Percentiles rank a stretch among this genome's conserved stretches.
Conservation (phyloP, 1,140 invertebrate genomes). For the Agraylea sexmaculata region DNA sequence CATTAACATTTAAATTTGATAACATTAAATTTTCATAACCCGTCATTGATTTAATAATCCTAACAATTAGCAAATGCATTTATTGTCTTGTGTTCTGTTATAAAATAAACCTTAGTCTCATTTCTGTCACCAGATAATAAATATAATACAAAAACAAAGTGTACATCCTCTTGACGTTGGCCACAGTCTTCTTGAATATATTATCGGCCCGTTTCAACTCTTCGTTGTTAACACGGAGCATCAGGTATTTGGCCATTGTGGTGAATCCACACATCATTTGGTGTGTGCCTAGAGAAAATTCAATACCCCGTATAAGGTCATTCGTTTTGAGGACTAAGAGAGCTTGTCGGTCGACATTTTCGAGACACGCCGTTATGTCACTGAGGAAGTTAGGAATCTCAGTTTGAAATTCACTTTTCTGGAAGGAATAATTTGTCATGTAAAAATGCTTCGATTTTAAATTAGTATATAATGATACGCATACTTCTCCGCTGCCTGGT, state of each 20-base stretch:
- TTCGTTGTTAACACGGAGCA: conserved; percentile 59
- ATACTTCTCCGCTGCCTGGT: conserved; percentile 57
- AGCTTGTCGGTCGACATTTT: conserved; percentile 55
- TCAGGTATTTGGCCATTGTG: conserved; percentile 82
- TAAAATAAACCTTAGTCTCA: too few species aligned
- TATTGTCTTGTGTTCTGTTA: too few species aligned
- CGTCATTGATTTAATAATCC: too few species aligned
- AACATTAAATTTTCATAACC: too few species aligned
- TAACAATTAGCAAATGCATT: too few species aligned
- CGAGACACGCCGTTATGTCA: conserved; percentile 42
- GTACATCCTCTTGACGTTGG: conserved; percentile 10
- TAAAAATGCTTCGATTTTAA: neutral
- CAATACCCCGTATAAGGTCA: conserved; percentile 88
- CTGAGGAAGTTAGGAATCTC: conserved; percentile 48
- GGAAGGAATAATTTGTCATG: conserved; percentile 18
- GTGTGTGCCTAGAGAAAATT: conserved; percentile 65
- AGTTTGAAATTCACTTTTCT: conserved; percentile 57
- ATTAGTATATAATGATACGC: neutral
- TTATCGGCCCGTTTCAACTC: conserved; percentile 30
- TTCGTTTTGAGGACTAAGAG: conserved; percentile 94
- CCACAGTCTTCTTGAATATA: conserved; percentile 4
- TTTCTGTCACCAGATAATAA: too few species aligned
- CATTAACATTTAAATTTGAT: too few species aligned
- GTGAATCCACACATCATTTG: conserved; percentile 71
- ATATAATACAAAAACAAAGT: conserved; percentile 16